Evolutionary conservation across 1,140 invertebrate genomes (phyloP), one percentile per base, ranked within the genome.

Genomic region (Anoplolepis gracilipes): DNA sequence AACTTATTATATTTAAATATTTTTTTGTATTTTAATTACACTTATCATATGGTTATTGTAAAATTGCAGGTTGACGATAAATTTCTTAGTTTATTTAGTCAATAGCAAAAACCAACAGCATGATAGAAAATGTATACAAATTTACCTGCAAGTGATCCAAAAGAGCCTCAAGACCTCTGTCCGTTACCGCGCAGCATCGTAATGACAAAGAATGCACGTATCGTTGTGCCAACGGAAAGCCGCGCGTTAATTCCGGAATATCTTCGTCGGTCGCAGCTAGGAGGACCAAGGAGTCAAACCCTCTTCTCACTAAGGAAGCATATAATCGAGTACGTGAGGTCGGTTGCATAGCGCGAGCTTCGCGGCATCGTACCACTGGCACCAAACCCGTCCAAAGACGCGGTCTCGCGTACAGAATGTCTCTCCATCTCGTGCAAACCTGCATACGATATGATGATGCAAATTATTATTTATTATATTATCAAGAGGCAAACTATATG

Each of bases 231-330:
- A 97, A 94, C 7, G 98, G 97, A 92, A 98, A 98, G 84, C 97
- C 97, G 92, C 97, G 97, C 61, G 98, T 97, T 88, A 99, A 96
- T 93, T 99, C 98, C 57, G 97, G 95, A 55, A 98, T 97, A 95
- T 99, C 98, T 91, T 98, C 97, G 93, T 99, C 98, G 11, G 96
- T 97, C 36, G 98, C 98, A 7, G 97, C 97, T 70, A 98, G 96
- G 57, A 99, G 95, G 62, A 97, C 97, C 2, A 99, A 94, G 0
- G 97, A 97, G 90, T 98, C 97, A 93, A 99, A 99, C 36, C 98
- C 98, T 87, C 98, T 96, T 86, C 97, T 95, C 64, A 98, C 96
- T 75, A 99, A 95, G 77, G 97, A 98, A 82, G 97, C 97, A 94
- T 98, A 99, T 82, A 98, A 96, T 53, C 97, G 95, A 61, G 96